A percentile compares a stretch with the other conserved stretches of the same genome.
Evolutionary conservation across 2,888 invertebrate genomes (phyloP).

Genomic region (Crocallis elinguaria): DNA sequence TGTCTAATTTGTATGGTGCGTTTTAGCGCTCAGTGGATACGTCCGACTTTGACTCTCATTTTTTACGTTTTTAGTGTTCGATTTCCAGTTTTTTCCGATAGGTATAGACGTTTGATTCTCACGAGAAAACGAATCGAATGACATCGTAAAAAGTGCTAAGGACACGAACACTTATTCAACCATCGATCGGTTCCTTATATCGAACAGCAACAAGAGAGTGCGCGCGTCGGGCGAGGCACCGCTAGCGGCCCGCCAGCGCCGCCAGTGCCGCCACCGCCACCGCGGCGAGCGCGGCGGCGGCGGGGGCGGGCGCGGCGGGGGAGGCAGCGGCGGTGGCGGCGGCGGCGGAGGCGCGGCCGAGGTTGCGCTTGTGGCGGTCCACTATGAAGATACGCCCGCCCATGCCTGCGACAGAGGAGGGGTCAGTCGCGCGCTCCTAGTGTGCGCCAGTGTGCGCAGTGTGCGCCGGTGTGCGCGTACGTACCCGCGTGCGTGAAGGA

Average conservation of each 20-base stretch:
- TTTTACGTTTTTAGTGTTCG: no score
- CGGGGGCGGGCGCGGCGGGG: slow-evolving; percentile 20
- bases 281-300: slow-evolving; percentile 1
- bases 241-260: neutral
- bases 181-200: neutral
- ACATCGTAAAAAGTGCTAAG: no score
- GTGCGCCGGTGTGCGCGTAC: neutral
- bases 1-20: no score
- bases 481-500: slow-evolving; percentile 94
- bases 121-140: no score
- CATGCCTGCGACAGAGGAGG: slow-evolving; percentile 84
- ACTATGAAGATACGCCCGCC: slow-evolving; percentile 97
- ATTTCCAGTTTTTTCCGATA: no score
- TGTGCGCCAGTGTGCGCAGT: neutral
- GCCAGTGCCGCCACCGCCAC: neutral
- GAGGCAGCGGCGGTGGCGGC: slow-evolving; percentile 18
- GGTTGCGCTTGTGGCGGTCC: slow-evolving; percentile 87
- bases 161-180: no score
- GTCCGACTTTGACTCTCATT: no score
- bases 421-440: neutral
- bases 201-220: no score
- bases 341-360: slow-evolving; percentile 42
- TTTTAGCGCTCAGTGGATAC: no score
- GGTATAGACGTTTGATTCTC: no score
- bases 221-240: neutral